Base-by-base conservation (phyloP, 2,797 vertebrate genomes). In the Gadopsis marmoratus region DNA sequence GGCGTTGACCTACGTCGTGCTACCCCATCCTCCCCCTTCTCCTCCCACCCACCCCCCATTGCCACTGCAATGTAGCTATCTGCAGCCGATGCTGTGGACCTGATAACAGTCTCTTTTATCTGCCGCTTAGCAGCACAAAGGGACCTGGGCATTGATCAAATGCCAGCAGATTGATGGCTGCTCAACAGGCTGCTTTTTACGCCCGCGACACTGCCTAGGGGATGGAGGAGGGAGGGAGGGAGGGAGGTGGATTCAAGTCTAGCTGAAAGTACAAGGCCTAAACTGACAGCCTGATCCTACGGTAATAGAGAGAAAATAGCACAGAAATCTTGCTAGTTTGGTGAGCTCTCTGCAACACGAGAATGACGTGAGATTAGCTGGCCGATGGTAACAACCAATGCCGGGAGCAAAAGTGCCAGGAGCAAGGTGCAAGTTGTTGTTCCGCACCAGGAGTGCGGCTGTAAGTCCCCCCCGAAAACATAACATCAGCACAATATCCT, bases 101-200 rank as follows among this genome's bases (percentile, higher is more conserved):
- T 93, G 95, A 96, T 95, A 96, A 94, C 93, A 84, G 89, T 83
- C 88, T 93, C 93, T 95, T 95, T 95, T 94, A 95, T 95, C 94
- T 91, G 92, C 87, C 88, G 93, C 94, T 94, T 93, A 94, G 93
- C 92, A 89, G 92, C 94, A 95, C 94, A 95, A 95, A 95, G 91
- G 92, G 93, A 93, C 92, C 88, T 84, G 84, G 79, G 86, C 94
- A 96, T 95, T 94, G 94, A 95, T 95, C 93, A 94, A 94, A 95
- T 95, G 94, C 92, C 94, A 94, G 88, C 86, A 91, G 86, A 92
- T 89, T 94, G 94, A 96, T 91, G 94, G 91, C 91, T 91, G 93
- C 94, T 95, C 93, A 93, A 93, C 93, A 93, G 92, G 90, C 91
- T 86, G 88, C 86, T 87, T 91, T 90, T 89, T 82, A 84, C 78